A percentile compares a stretch with the other conserved stretches of the same genome.
phyloP scores from a whole-genome alignment of 2,888 invertebrate species.

The Lasioglossum villosulum region DNA sequence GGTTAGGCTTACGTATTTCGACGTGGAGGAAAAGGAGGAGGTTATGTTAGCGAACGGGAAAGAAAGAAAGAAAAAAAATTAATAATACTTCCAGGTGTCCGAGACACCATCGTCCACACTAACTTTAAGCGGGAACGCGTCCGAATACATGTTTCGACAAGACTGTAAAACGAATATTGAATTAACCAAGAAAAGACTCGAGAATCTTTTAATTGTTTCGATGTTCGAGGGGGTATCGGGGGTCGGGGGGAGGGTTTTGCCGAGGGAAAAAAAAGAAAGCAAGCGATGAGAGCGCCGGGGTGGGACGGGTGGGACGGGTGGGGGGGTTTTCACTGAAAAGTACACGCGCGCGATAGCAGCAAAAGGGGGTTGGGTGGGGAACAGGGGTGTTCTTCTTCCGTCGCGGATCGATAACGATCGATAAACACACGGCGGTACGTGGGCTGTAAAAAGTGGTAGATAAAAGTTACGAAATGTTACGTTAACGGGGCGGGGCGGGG shows the following conservation, averaged over 20 bases:
- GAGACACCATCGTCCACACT: slow-evolving; percentile 83
- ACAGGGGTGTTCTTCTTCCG: slow-evolving; percentile 27
- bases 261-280: not conserved
- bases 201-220: slow-evolving; percentile 78
- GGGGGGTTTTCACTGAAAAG: slow-evolving; percentile 13
- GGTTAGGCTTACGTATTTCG: slow-evolving; percentile 66
- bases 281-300: not conserved
- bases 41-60: slow-evolving; percentile 24
- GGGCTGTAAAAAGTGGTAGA: slow-evolving; percentile 46
- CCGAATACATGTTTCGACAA: slow-evolving; percentile 80
- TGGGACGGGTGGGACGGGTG: slow-evolving; percentile 17
- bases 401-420: slow-evolving; percentile 60
- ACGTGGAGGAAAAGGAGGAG: slow-evolving; percentile 43
- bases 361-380: not conserved
- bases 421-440: slow-evolving; percentile 1
- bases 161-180: slow-evolving; percentile 81
- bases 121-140: slow-evolving; percentile 80
- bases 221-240: slow-evolving; percentile 34
- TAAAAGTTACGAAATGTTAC: slow-evolving; percentile 38
- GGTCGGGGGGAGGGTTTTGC: not conserved
- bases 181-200: slow-evolving; percentile 79
- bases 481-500: slow-evolving; percentile 54
- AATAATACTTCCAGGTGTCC: slow-evolving; percentile 80
- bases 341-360: slow-evolving; percentile 19
- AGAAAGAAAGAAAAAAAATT: slow-evolving; percentile 9